Base-by-base conservation (phyloP, 2,113 vertebrate genomes). In the Herpailurus yagouaroundi region DNA sequence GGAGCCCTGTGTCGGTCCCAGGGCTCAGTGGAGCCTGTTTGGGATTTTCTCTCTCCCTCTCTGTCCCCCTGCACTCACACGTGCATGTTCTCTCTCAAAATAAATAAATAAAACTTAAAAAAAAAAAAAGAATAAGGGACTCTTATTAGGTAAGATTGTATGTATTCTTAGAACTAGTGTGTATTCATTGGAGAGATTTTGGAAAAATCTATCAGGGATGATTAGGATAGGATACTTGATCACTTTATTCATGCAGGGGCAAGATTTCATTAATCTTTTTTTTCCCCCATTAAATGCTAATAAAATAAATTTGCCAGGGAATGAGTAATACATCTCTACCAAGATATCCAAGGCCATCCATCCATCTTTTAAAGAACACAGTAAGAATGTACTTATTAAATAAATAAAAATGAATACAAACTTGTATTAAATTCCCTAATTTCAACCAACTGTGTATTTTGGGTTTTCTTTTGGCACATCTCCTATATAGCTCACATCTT, bases 301-400 rank as follows among this genome's bases (percentile, higher is more conserved):
- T 79, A 83, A 79, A 81, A 71, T 77, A 69, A n/a, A 29, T 63
- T 81, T 91, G 8, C 60, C 13, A 76, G 66, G 23, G 45, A 85
- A 92, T 71, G 36, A 89, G 25, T 41, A 84, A n/a, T 81, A 19
- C 9, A 69, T 79, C 93, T 63, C 81, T 83, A 31, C 12, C 55
- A 76, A 29, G 45, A 87, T 71, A 74, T 57, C 69, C 57, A 77
- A 87, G 60, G 45, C n/a, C 31, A n/a, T 68, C 19, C 31, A n/a
- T 68, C 19, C 5, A 60, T 60, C n/a, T 52, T 15, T 68, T 81
- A 71, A 97, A 89, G 48, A 81, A 86, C 41, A 77, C 12, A 36
- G 63, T 82, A 92, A 93, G 60, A 93, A 77, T 68, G 2, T 81
- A 95, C 27, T 93, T 96, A 50, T 38, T 91, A 81, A 92, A 63